Evolutionary conservation across 2,113 vertebrate genomes (phyloP), one percentile per base, ranked within the genome.

Genomic region (Trichechus manatus): DNA sequence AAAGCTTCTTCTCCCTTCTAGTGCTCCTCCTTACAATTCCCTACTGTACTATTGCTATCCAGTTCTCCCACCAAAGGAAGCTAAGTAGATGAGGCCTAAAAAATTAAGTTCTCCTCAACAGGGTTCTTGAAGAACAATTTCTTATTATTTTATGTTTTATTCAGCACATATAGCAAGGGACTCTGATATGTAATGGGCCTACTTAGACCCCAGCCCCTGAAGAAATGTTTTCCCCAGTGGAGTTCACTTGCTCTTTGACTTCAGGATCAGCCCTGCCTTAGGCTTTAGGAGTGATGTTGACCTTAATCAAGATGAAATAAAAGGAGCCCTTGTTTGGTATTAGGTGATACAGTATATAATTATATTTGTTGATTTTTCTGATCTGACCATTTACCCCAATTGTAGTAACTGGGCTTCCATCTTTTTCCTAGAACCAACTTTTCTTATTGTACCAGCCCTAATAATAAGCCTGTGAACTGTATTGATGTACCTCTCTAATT

Each of bases 91-190:
- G 66, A 87, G 23, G 14, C 53, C 39, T 86, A 33, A 66, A 87
- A 77, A 59, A n/a, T 47, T 20, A 82, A 79, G 36, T 42, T 72
- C 8, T 88, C 22, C 22, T 7, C 27, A 68, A 8, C 14, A 39
- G 53, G 3, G 6, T 59, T 33, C 47, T 81, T 27, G 42, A 89
- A 94, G 31, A 59, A 17, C 25, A 59, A 61, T n/a, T 44, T 74
- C 23, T 23, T 63, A 87, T 61, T 82, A 59, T 86, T 80, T 93
- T 56, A 87, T 75, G 19, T 91, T 91, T 88, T 47, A 79, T 66
- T 47, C 25, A 47, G 27, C 36, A 4, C 77, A 19, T 31, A 64
- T 79, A 47, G 3, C 70, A 72, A 87, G 25, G 39, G 5, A 64
- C 70, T 59, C 42, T 4, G 22, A 70, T 59, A 64, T 1, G 5